Evolutionary conservation across 1,140 invertebrate genomes (phyloP), one percentile per base, ranked within the genome.

Genomic region (Triops cancriformis): DNA sequence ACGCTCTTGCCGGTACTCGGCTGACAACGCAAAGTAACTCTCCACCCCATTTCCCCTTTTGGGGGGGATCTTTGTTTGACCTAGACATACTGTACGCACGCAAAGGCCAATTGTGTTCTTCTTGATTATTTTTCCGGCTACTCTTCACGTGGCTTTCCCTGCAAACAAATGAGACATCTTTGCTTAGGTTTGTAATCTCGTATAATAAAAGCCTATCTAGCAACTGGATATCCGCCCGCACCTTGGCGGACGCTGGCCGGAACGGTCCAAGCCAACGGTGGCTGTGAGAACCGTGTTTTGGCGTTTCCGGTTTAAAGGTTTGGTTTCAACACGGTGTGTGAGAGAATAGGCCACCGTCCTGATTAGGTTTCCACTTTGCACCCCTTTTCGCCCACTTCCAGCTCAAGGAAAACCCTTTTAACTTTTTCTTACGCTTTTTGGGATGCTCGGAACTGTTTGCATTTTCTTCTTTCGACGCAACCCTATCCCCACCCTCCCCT

Each of bases 321-420:
- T 64, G 51, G 18, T 64, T 23, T n/a, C 14, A 23, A 64, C 14
- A 64, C 18, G 23, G 51, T 23, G 18, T n/a, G 51, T n/a, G 51
- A 23, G 14, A 64, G 51, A 64, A 23, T n/a, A 64, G 45, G 45
- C 2, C 18, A 64, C 51, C 4, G 51, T 23, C 45, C 45, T 64
- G 45, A 64, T 64, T 64, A 64, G 45, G 45, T 64, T 64, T 64
- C 51, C 51, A 64, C 51, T 64, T 64, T 64, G 23, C 51, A 64
- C 51, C 51, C 51, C 23, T 64, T 23, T 37, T 37, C 31, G 31
- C 31, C 51, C 51, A 6, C 51, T 64, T 64, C 18, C 18, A 64
- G n/a, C n/a, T n/a, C 14, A 18, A 64, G 51, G 31, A 18, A 64
- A 64, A 64, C 23, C 51, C n/a, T 64, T 23, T 64, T n/a, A n/a